Conservation (phyloP, 2,888 invertebrate genomes). For the Ochlodes sylvanus region DNA sequence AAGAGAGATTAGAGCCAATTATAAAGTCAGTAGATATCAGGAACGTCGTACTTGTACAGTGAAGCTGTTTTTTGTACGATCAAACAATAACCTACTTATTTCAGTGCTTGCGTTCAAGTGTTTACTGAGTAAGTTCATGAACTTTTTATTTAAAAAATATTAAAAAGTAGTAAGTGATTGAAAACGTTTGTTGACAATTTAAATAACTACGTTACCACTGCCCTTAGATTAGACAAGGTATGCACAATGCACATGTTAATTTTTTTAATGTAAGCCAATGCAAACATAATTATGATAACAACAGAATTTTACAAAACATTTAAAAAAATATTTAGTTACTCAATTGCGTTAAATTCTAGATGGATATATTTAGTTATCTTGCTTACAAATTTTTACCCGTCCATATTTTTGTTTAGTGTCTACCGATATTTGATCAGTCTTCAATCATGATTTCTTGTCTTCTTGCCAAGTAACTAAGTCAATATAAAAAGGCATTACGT, state of each 20-base stretch:
- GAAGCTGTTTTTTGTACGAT: neutral
- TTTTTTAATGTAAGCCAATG: neutral
- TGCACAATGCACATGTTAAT: neutral
- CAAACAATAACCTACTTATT: neutral
- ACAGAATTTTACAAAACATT: no score
- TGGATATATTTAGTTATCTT: neutral
- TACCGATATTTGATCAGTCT: conserved; percentile 42
- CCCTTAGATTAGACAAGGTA: no score
- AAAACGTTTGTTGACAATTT: neutral
- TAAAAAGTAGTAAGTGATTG: neutral
- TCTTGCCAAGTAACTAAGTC: conserved; percentile 72
- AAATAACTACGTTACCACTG: neutral
- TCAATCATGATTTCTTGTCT: conserved; percentile 70
- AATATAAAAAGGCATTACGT: conserved; percentile 75
- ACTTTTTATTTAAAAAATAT: neutral
- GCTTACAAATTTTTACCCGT: neutral
- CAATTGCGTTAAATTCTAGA: neutral
- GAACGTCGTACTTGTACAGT: conserved; percentile 14
- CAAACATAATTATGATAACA: no score
- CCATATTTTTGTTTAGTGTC: neutral
- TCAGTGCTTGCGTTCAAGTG: neutral
- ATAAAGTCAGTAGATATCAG: conserved; percentile 43
- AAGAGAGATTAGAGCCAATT: conserved; percentile 50
- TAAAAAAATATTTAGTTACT: neutral
- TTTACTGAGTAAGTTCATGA: neutral